Evolutionary conservation across 2,113 vertebrate species (phyloP).

Genomic region (Lepus americanus): DNA sequence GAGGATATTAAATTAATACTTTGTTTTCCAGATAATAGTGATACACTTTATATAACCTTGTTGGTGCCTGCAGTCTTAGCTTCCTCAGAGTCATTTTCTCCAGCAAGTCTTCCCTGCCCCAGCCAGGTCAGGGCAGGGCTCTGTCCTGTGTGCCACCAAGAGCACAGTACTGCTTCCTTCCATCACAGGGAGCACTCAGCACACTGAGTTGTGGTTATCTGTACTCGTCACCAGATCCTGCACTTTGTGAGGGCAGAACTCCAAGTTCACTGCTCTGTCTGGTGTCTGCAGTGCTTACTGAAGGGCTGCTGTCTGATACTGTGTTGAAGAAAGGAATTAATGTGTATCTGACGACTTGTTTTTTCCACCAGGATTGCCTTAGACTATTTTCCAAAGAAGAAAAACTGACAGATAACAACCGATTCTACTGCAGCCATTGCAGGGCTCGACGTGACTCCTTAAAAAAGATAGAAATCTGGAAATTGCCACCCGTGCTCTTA

Average conservation of each 20-base stretch:
- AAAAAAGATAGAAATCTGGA: constrained; percentile 99
- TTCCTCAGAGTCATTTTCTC: background rate
- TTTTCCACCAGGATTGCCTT: constrained; percentile 94
- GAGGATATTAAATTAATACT: background rate
- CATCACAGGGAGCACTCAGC: rapidly evolving
- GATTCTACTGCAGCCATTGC: constrained; percentile 97
- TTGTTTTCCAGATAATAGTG: background rate
- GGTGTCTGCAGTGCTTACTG: background rate
- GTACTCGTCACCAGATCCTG: background rate
- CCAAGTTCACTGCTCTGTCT: background rate
- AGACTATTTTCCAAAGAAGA: constrained; percentile 98
- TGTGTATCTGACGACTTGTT: constrained; percentile 16
- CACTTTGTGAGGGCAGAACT: background rate
- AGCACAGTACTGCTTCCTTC: background rate
- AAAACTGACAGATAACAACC: constrained; percentile 97
- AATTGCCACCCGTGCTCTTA: constrained; percentile 96
- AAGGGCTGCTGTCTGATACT: background rate
- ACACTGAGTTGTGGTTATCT: too few species aligned
- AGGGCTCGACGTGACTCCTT: constrained; percentile 95
- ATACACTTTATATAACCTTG: background rate
- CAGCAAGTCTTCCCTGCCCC: background rate
- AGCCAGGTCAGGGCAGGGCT: background rate
- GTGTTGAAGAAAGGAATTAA: background rate
- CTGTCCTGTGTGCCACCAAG: background rate
- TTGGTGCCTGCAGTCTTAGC: background rate